Evolutionary conservation across 2,888 invertebrate species (phyloP), one percentile per base, ranked within the genome.

Genomic region (Phyllotreta striolata): DNA sequence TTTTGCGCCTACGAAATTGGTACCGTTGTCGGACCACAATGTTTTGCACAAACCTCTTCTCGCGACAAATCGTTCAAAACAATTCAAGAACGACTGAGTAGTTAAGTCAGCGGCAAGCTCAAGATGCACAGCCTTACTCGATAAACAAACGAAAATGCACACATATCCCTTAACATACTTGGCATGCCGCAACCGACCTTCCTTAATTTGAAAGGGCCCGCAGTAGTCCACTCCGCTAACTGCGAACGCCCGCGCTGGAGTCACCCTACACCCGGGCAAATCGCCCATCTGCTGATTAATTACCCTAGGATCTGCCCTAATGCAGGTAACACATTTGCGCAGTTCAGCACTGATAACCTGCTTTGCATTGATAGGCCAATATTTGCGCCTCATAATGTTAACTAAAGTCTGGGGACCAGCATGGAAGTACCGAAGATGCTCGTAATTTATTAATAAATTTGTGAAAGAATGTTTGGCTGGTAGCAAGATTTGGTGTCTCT

Each of bases 281-380:
- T 72, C 56, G n/a, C 72, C 75, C 76, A 76, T 77, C 6, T 70
- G 6, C 40, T 71, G 69, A 1, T 60, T 13, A 5, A 58, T 38
- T 34, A 38, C 8, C 13, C 8, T 49, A n/a, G 73, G 66, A 9
- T 71, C 68, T 6, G 46, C 54, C 35, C 59, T 55, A 55, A 63
- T 66, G 60, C 72, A 73, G 7, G 1, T 40, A 3, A 69, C 56
- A 44, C 70, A 71, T 40, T 66, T 56, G 8, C 55, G 12, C 3
- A 67, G 39, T 12, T 59, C 49, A n/a, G 41, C 13, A 13, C 57
- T 61, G 4, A 62, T 61, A n/a, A 54, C 4, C 12, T 54, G 51
- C 34, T 59, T 43, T 37, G 66, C 70, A 13, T 47, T 38, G 34
- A 67, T 8, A 1, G 64, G 64, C 71, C 70, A 70, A 62, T 51